phyloP scores from a whole-genome alignment of 35 echinoderm and acorn worm species.

The Strongylocentrotus purpuratus region DNA sequence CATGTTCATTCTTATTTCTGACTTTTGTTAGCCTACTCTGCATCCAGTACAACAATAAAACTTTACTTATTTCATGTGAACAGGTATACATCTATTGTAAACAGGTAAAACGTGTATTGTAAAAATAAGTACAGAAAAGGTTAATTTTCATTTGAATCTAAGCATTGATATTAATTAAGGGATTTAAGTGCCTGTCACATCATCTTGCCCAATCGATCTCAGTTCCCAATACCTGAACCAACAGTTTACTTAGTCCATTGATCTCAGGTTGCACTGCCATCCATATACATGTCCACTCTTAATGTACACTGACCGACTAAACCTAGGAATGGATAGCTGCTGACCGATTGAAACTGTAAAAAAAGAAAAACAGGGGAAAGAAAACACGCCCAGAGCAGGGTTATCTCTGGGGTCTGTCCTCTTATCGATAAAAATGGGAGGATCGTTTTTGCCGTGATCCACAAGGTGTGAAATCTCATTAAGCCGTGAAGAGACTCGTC shows the following conservation, averaged over 20 bases:
- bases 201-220: neutral
- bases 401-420: neutral
- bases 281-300: neutral
- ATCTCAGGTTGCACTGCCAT: neutral
- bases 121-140: neutral
- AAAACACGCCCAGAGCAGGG: neutral
- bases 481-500: neutral
- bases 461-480: conserved; percentile 40
- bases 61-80: too few relatives aligned
- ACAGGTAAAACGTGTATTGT: neutral
- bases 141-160: neutral
- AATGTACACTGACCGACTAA: neutral
- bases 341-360: neutral
- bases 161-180: neutral
- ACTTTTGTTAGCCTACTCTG: neutral
- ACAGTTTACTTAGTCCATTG: neutral
- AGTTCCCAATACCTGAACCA: neutral
- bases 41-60: too few relatives aligned
- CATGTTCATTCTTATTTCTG: neutral
- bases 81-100: too few relatives aligned
- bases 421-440: conserved; percentile 19
- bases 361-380: neutral
- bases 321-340: neutral
- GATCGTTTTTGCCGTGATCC: conserved; percentile 16
- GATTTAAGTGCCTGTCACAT: neutral